Evolutionary conservation across 2,797 vertebrate genomes (phyloP).

Genomic region (Melanotaenia trifasciata): DNA sequence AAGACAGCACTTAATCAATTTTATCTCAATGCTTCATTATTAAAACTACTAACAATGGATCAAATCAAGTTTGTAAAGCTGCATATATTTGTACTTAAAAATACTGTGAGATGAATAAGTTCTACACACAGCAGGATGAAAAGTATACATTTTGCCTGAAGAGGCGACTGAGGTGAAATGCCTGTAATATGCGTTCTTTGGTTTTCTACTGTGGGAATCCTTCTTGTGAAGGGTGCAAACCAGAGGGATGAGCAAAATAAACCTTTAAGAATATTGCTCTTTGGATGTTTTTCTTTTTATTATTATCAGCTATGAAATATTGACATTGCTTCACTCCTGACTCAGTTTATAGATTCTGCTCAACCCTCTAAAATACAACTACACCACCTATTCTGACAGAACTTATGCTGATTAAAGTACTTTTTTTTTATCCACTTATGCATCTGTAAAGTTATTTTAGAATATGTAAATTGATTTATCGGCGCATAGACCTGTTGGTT

Average conservation of each 20-base stretch:
- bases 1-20: neutral
- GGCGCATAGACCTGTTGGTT: neutral
- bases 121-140: no score
- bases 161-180: no score
- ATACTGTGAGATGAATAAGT: no score
- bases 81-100: no score
- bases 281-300: no score
- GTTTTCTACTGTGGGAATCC: neutral
- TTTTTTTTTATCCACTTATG: neutral
- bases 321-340: neutral
- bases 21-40: conserved; percentile 12
- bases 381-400: neutral
- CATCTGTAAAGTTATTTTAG: neutral
- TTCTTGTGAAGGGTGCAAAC: conserved; percentile 5
- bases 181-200: no score
- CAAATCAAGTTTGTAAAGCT: no score
- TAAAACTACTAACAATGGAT: no score
- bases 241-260: no score
- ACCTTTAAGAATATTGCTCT: no score
- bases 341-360: neutral
- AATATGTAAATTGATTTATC: neutral
- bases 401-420: neutral
- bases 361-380: neutral
- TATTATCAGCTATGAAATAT: no score
- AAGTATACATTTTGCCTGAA: no score